Percentiles rank a stretch among this genome's conserved stretches.
Evolutionary conservation across 2,888 invertebrate species (phyloP).

Genomic region (Resseliella maxima): DNA sequence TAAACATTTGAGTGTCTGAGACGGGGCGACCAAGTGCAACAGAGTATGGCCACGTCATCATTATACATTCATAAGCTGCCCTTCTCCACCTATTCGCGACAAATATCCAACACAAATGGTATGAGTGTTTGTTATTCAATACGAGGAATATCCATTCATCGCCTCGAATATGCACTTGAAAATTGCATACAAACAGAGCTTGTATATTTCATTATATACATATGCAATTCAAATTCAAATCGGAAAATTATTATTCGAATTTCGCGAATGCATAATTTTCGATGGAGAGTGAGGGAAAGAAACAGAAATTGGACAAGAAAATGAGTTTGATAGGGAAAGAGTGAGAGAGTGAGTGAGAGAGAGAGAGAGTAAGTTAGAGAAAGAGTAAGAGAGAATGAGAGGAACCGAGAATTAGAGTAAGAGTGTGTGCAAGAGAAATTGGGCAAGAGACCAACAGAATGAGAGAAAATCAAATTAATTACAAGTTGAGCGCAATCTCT

Average conservation of each 20-base stretch:
- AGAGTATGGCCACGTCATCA: background rate
- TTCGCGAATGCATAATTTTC: background rate
- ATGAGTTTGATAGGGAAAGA: too few species aligned
- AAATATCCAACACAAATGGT: too few species aligned
- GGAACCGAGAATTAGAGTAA: too few species aligned
- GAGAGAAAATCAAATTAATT: background rate
- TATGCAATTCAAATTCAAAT: background rate
- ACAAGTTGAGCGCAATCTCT: background rate
- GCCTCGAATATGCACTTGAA: background rate
- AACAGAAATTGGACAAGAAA: too few species aligned
- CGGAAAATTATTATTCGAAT: background rate
- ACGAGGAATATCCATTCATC: background rate
- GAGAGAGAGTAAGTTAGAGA: too few species aligned
- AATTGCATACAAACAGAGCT: background rate
- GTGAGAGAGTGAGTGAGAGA: too few species aligned
- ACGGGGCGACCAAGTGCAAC: background rate
- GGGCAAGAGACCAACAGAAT: too few species aligned
- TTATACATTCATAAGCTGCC: conserved; percentile 23
- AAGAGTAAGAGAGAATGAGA: too few species aligned
- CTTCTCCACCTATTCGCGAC: too few species aligned
- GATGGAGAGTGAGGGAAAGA: background rate
- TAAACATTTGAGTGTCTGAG: conserved; percentile 30
- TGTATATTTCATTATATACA: background rate
- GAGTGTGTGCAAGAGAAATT: too few species aligned
- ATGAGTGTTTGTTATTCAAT: too few species aligned